Evolutionary conservation across 2,113 vertebrate species (phyloP).

Genomic region (Ageneiosus marmoratus): DNA sequence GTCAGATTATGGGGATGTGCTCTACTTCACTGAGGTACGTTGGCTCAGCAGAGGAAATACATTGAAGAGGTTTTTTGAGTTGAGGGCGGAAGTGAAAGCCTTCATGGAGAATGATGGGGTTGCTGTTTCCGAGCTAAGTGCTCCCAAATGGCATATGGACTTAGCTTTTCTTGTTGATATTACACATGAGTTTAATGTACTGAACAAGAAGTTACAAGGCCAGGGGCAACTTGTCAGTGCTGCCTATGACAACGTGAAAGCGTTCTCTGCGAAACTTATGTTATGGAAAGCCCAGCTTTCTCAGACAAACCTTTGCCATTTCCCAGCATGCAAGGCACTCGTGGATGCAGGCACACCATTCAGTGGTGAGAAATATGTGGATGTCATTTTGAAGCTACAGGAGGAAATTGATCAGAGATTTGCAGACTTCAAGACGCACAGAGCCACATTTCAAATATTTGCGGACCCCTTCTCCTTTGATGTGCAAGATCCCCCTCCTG

Average conservation of each 20-base stretch:
- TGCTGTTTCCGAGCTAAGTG: constrained; percentile 19
- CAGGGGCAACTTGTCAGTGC: constrained; percentile 45
- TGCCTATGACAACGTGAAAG: constrained; percentile 39
- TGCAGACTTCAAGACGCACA: no score
- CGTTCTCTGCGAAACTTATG: constrained; percentile 38
- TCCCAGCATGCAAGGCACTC: no score
- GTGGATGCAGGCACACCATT: no score
- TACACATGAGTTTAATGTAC: constrained; percentile 45
- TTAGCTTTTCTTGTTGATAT: constrained; percentile 48
- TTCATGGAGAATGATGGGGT: constrained; percentile 31
- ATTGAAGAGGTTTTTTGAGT: constrained; percentile 46
- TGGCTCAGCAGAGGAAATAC: constrained; percentile 32
- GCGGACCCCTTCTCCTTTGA: background rate
- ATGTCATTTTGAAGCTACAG: no score
- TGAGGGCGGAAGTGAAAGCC: constrained; percentile 39
- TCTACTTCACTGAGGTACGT: constrained; percentile 43
- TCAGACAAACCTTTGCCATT: background rate
- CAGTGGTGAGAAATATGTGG: no score
- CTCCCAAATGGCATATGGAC: constrained; percentile 52
- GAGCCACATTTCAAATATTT: no score
- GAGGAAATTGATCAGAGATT: no score
- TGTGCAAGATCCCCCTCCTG: no score
- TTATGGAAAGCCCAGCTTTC: background rate
- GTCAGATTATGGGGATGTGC: constrained; percentile 43
- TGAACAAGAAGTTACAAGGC: constrained; percentile 48